These are phyloP conservation scores for Drosophila auraria DNA, from an alignment of 1,140 invertebrate genomes.

Conservation along the genomic window DNA sequence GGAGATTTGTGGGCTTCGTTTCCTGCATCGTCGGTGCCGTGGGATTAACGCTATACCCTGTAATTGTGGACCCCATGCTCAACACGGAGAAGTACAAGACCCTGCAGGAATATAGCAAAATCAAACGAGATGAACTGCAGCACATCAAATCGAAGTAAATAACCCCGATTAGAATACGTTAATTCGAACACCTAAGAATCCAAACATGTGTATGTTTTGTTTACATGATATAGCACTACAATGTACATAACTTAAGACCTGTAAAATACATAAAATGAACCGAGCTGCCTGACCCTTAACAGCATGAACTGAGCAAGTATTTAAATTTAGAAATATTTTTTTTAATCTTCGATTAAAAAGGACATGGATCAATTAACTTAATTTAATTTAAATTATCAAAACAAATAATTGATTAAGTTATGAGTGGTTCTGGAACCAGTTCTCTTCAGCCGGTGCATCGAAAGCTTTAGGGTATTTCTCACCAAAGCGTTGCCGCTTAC, in stretches of 20 bases:
- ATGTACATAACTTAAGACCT: constrained; percentile 22
- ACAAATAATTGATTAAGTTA: background rate
- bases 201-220: constrained; percentile 18
- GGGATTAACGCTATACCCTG: constrained; percentile 87
- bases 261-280: constrained; percentile 14
- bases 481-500: constrained; percentile 29
- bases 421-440: constrained; percentile 21
- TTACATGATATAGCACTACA: background rate
- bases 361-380: background rate
- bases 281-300: background rate
- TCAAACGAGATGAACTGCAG: constrained; percentile 48
- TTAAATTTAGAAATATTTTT: background rate
- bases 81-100: constrained; percentile 88
- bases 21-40: constrained; percentile 87
- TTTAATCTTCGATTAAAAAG: background rate
- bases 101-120: constrained; percentile 70
- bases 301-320: constrained; percentile 7
- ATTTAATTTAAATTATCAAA: background rate
- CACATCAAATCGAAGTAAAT: constrained; percentile 32
- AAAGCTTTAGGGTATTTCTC: constrained; percentile 50
- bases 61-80: constrained; percentile 89
- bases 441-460: background rate
- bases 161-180: background rate
- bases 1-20: constrained; percentile 87
- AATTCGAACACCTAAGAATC: constrained; percentile 1